These are phyloP conservation scores for Amblyopsis hoosieri DNA, from an alignment of 2,797 vertebrate genomes.

Conservation along the genomic window DNA sequence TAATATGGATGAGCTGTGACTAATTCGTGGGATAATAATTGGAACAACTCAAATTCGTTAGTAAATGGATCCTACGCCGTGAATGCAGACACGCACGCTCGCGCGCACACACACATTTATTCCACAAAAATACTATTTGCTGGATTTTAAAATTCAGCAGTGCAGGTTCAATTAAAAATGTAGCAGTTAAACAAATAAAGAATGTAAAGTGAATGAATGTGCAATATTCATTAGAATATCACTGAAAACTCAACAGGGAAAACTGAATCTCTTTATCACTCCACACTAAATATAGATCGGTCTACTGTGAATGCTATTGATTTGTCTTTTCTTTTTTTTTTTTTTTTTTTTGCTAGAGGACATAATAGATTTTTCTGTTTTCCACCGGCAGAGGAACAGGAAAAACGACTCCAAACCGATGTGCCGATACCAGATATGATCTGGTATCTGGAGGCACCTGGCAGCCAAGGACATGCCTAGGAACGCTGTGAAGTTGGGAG, in stretches of 20 bases:
- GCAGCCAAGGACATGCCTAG: slow-evolving; percentile 44
- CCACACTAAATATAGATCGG: slow-evolving; percentile 60
- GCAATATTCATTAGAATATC: slow-evolving; percentile 22
- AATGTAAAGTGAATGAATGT: slow-evolving; percentile 44
- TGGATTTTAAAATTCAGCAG: too few relatives aligned
- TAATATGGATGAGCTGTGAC: slow-evolving; percentile 35
- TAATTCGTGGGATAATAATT: slow-evolving; percentile 49
- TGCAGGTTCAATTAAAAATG: slow-evolving; percentile 39
- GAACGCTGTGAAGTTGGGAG: slow-evolving; percentile 41
- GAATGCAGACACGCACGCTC: background rate
- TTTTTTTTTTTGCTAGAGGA: slow-evolving; percentile 69
- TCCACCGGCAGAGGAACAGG: slow-evolving; percentile 56
- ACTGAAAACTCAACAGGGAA: slow-evolving; percentile 32
- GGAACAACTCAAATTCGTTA: slow-evolving; percentile 20
- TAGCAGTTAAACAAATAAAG: slow-evolving; percentile 37
- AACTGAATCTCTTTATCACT: slow-evolving; percentile 49
- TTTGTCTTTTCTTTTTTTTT: slow-evolving; percentile 56
- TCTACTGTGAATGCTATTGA: slow-evolving; percentile 62
- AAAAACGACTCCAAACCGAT: slow-evolving; percentile 53
- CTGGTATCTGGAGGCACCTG: slow-evolving; percentile 53
- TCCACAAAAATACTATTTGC: too few relatives aligned
- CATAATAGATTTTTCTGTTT: slow-evolving; percentile 70
- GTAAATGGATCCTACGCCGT: background rate
- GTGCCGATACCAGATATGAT: slow-evolving; percentile 29
- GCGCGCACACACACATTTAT: slow-evolving; percentile 6